Evolutionary conservation across 2,113 vertebrate genomes (phyloP).

Genomic region (Amblyornis subalaris): DNA sequence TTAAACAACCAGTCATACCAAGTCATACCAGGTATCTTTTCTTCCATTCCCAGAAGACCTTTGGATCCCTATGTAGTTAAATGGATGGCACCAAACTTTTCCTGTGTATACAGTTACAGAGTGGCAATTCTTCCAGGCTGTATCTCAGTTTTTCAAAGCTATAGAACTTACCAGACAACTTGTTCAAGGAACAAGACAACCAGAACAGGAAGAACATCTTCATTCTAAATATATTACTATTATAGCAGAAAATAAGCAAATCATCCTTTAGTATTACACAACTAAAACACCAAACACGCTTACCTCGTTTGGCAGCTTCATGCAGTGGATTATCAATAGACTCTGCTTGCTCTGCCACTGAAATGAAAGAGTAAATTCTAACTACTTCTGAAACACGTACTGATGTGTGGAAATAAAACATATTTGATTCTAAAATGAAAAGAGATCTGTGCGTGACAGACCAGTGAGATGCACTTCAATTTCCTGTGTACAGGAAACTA

Average conservation of each 20-base stretch:
- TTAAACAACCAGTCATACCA: background rate
- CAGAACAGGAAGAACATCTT: background rate
- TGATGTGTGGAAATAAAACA: background rate
- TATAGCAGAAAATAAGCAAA: background rate
- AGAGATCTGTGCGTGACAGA: background rate
- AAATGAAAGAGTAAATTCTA: conserved; percentile 43
- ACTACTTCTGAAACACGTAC: background rate
- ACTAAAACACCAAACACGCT: background rate
- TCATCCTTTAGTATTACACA: background rate
- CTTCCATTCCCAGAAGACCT: background rate
- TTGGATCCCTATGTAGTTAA: background rate
- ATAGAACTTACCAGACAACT: background rate
- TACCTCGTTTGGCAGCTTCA: conserved; percentile 96
- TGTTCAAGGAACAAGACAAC: background rate
- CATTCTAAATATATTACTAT: background rate
- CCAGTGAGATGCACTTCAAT: background rate
- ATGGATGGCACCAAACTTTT: background rate
- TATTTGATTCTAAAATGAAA: background rate
- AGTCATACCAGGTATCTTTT: background rate
- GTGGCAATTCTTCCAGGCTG: background rate
- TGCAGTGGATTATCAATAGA: conserved; percentile 97
- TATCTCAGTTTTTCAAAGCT: background rate
- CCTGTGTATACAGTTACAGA: background rate
- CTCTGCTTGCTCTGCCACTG: conserved; percentile 94
- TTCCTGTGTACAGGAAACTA: background rate